phyloP scores from a whole-genome alignment of 2,113 vertebrate genomes.

The Propithecus coquereli region DNA sequence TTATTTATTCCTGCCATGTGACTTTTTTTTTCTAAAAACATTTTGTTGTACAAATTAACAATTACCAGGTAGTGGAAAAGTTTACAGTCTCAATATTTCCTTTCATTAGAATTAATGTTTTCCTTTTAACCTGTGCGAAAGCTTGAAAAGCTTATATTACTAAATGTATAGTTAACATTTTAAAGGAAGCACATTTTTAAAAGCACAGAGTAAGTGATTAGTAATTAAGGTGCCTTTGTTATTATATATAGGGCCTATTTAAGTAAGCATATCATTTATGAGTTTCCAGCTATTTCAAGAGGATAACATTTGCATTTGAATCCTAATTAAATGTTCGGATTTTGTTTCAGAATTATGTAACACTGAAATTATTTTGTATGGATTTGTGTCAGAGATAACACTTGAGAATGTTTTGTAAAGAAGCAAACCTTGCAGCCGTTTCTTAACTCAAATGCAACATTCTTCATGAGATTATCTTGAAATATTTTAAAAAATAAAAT shows the following conservation, averaged over 20 bases:
- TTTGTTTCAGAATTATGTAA: neutral
- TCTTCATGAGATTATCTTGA: neutral
- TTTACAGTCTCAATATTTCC: conserved; percentile 34
- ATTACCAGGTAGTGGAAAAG: conserved; percentile 28
- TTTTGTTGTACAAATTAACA: conserved; percentile 48
- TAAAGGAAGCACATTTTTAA: neutral
- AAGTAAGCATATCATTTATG: neutral
- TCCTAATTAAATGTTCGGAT: neutral
- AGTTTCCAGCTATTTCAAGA: conserved; percentile 19
- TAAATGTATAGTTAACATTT: conserved; percentile 11
- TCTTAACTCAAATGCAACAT: neutral
- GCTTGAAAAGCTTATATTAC: conserved; percentile 22
- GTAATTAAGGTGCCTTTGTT: conserved; percentile 37
- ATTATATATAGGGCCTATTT: neutral
- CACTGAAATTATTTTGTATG: conserved; percentile 22
- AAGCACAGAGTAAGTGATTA: neutral
- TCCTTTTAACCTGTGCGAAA: neutral
- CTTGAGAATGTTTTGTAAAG: conserved; percentile 5
- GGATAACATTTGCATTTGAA: neutral
- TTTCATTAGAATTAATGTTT: conserved; percentile 43
- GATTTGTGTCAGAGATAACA: conserved; percentile 29
- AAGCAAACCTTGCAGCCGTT: neutral
- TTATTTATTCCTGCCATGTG: neutral
- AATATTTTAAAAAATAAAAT: neutral
- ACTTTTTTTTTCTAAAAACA: neutral